Evolutionary conservation across 2,113 vertebrate species (phyloP), one percentile per base, ranked within the genome.

Genomic region (Charadrius vociferus): DNA sequence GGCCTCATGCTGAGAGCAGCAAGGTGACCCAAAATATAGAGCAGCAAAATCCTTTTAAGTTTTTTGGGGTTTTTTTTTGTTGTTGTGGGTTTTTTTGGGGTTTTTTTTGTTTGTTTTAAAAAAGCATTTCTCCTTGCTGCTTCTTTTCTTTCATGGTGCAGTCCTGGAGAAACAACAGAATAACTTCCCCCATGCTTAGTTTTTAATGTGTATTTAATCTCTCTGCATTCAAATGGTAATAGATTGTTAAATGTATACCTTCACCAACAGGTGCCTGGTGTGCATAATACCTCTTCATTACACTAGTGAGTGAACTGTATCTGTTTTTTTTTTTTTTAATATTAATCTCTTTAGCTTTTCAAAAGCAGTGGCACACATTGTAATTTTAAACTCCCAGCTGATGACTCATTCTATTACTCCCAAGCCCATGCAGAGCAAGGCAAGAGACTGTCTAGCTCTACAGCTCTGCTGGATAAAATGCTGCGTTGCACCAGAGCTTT

Each of bases 311-410:
- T 45, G 91, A 93, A 71, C 81, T 39, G 53, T 58, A 87, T 84
- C 86, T 86, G 45, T 4, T 67, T 52, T 34, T 86, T 84, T 4
- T 67, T 52, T 34, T 86, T 84, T 88, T 63, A 86, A 61, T 95
- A 94, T 94, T 89, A 91, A 96, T 93, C 88, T 93, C 83, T 91
- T 86, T 6, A 94, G 58, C 56, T 80, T 96, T 92, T 74, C 88
- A 73, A 85, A 88, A 93, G 94, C 17, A 5, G 49, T 90, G 78
- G 73, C 86, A 86, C 87, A 95, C 81, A 17, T 50, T 14, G 3
- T 81, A 24, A 91, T 91, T 96, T 87, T 37, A 68, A 95, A 39
- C 65, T 95, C 93, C 45, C 56, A 61, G 56, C 39, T 92, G 91
- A 93, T 89, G 83, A 89, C 27, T 96, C 91, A 68, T 75, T 79